Evolutionary conservation across 2,797 vertebrate species (phyloP), one percentile per base, ranked within the genome.

Genomic region (Nannoperca obscura): DNA sequence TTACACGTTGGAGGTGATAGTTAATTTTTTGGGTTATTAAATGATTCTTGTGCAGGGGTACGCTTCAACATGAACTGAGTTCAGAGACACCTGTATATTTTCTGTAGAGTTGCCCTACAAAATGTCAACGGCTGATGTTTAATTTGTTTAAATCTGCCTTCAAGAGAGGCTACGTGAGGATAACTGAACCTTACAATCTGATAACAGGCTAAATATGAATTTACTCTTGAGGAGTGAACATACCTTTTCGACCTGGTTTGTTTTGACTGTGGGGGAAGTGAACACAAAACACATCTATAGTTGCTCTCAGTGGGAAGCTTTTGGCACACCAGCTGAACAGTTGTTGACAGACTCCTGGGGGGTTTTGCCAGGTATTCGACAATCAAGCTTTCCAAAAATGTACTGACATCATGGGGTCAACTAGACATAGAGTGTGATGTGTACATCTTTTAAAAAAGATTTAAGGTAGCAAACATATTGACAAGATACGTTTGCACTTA

Each of bases 341-440:
- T 24, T 57, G 49, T 20, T 55, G 34, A 53, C 19, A 30, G 55
- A 76, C 12, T 60, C 3, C 6, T 5, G 20, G 34, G 24, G 49
- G 11, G 17, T 50, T 68, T n/a, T 47, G 36, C 46, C 19, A 66
- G n/a, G 2, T 12, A 70, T 68, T 55, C 64, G 11, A 63, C 20
- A 70, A 75, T 53, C 30, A 53, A 55, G 13, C 19, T 61, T 64
- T 71, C 22, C 30, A 67, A 70, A 73, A 66, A 71, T 22, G 2
- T 42, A 50, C 15, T 34, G 27, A 9, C 44, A 54, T 61, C n/a
- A 53, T 27, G 4, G 2, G 24, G 20, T 60, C 63, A 46, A 34
- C 17, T 15, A 5, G 14, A 42, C 24, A 54, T 36, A 46, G 4
- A 2, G 40, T 24, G 46, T 53, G 53, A 70, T 30, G 1, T 40